A percentile compares a stretch with the other conserved stretches of the same genome.
Evolutionary conservation across 53 echinoderm and acorn worm species (phyloP).

Genomic region (Pentamera pediparva): DNA sequence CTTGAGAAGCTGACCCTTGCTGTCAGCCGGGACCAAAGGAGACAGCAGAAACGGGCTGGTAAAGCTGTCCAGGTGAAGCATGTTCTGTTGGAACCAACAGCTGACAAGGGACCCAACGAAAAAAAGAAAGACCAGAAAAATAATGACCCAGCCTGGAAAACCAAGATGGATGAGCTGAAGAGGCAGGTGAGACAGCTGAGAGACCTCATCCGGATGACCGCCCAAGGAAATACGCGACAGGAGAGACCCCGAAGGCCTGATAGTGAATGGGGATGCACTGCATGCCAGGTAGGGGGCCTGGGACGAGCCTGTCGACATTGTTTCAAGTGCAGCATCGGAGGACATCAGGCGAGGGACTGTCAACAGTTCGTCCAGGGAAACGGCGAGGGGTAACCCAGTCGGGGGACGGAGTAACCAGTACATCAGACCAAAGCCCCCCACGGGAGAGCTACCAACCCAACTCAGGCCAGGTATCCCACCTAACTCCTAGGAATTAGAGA

Average conservation of each 20-base stretch:
- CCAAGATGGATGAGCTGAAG: not conserved
- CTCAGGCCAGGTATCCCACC: not conserved
- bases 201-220: too few species aligned
- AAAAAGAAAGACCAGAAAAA: not conserved
- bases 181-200: not conserved
- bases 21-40: not conserved
- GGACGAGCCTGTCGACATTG: not conserved
- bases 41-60: conserved; percentile 2
- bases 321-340: not conserved
- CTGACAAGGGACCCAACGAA: too few species aligned
- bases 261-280: not conserved
- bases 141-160: not conserved
- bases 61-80: not conserved
- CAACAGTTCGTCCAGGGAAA: conserved; percentile 4
- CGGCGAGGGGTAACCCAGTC: not conserved
- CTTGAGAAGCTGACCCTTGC: not conserved
- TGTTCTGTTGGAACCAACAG: too few species aligned
- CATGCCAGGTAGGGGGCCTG: not conserved
- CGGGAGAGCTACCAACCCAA: too few species aligned
- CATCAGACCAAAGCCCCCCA: too few species aligned
- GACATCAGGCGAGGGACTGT: not conserved
- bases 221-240: too few species aligned
- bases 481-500: not conserved
- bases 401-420: not conserved
- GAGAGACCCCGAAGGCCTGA: not conserved